Conservation (phyloP, 2,113 vertebrate species). For the Hoplias malabaricus region DNA sequence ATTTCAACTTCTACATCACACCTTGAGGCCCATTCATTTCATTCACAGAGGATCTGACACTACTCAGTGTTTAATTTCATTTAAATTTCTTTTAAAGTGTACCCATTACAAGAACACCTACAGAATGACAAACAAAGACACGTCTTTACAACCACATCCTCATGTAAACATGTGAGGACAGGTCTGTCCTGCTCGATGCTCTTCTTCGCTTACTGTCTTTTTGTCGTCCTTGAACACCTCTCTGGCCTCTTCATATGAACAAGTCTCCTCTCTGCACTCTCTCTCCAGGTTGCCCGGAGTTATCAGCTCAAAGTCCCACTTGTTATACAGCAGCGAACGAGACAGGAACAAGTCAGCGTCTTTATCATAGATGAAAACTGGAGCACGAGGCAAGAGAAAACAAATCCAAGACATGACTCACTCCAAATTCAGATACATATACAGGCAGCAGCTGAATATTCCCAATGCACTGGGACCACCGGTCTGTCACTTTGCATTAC, state of each 20-base stretch:
- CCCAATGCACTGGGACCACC: background rate
- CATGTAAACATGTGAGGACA: background rate
- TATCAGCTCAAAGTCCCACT: slow-evolving; percentile 90
- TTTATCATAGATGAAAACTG: slow-evolving; percentile 70
- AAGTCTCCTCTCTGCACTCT: slow-evolving; percentile 87
- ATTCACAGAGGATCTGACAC: too few species aligned
- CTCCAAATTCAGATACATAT: background rate
- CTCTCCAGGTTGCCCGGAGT: slow-evolving; percentile 78
- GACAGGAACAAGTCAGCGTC: slow-evolving; percentile 77
- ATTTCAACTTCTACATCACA: background rate
- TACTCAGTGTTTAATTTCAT: too few species aligned
- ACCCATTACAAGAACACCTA: too few species aligned
- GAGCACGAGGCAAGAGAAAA: background rate
- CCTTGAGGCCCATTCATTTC: too few species aligned
- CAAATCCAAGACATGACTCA: background rate
- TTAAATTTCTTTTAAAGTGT: too few species aligned
- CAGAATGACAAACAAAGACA: too few species aligned
- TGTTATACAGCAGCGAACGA: slow-evolving; percentile 77
- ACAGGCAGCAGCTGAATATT: background rate
- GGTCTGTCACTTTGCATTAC: background rate
- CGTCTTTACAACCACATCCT: background rate
- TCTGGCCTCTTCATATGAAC: slow-evolving; percentile 90
- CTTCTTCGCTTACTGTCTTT: slow-evolving; percentile 70
- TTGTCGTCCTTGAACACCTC: slow-evolving; percentile 83
- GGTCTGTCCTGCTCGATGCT: background rate